phyloP scores from a whole-genome alignment of 1,140 invertebrate species.

The Calephelis virginiensis region DNA sequence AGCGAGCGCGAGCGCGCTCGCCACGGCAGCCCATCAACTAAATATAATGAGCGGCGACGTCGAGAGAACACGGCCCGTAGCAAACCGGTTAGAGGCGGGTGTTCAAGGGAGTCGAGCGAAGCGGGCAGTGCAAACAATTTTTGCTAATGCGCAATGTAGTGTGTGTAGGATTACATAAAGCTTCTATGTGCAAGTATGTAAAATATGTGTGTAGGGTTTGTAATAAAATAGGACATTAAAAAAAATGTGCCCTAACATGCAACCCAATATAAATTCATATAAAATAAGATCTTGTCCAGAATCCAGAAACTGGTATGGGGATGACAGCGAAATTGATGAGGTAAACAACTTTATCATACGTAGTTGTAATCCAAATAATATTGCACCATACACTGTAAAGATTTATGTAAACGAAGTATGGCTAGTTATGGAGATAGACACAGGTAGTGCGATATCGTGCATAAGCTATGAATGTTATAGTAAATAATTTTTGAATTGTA shows the following conservation, averaged over 20 bases:
- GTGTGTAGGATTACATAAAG: too few species aligned
- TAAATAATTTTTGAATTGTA: constrained; percentile 23
- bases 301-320: background rate
- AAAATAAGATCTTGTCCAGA: background rate
- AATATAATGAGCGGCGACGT: too few species aligned
- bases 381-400: constrained; percentile 29
- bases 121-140: too few species aligned
- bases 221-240: constrained; percentile 21
- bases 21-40: too few species aligned
- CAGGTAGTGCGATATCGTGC: constrained; percentile 38
- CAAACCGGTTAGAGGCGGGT: too few species aligned
- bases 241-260: constrained; percentile 17
- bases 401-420: too few species aligned
- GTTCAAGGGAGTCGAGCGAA: too few species aligned
- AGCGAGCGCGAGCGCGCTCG: too few species aligned
- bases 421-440: constrained; percentile 38
- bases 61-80: too few species aligned
- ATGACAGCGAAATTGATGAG: constrained; percentile 18
- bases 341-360: constrained; percentile 23
- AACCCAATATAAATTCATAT: background rate
- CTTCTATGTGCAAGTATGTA: too few species aligned
- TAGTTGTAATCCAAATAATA: constrained; percentile 24
- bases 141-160: too few species aligned
- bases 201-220: background rate
- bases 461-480: constrained; percentile 34